Evolutionary conservation across 2,888 invertebrate genomes (phyloP).

Genomic region (Achlya flavicornis): DNA sequence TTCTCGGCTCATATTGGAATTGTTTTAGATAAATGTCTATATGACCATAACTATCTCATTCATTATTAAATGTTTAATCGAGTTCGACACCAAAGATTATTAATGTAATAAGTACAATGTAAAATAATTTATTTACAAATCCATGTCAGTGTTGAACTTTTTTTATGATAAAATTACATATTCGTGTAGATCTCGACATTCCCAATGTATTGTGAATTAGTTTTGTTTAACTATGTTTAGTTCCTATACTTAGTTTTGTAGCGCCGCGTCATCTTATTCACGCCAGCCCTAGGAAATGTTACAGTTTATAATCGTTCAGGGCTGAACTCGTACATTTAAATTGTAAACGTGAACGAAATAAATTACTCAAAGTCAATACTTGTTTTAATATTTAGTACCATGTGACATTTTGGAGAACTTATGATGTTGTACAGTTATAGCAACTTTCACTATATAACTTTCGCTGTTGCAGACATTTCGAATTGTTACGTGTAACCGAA

Average conservation of each 20-base stretch:
- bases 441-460: no score
- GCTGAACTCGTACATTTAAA: constrained; percentile 42
- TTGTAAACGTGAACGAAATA: constrained; percentile 36
- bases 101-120: constrained; percentile 42
- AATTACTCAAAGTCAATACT: constrained; percentile 31
- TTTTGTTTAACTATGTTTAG: constrained; percentile 48
- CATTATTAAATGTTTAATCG: constrained; percentile 39
- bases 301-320: constrained; percentile 29
- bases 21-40: constrained; percentile 37
- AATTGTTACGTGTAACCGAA: no score
- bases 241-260: constrained; percentile 43
- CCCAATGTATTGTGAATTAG: constrained; percentile 63
- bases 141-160: constrained; percentile 56
- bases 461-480: no score
- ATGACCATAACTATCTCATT: constrained; percentile 48
- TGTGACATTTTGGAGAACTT: constrained; percentile 9
- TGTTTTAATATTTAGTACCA: constrained; percentile 17
- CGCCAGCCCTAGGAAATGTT: constrained; percentile 39
- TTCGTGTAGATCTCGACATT: constrained; percentile 75
- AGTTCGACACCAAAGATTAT: constrained; percentile 77
- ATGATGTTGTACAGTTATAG: background rate
- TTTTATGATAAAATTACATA: constrained; percentile 38
- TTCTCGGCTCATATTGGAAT: constrained; percentile 36
- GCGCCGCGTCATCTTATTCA: constrained; percentile 45
- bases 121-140: constrained; percentile 53